These are phyloP conservation scores for Brenthis ino DNA, from an alignment of 2,888 invertebrate species.

Conservation along the genomic window DNA sequence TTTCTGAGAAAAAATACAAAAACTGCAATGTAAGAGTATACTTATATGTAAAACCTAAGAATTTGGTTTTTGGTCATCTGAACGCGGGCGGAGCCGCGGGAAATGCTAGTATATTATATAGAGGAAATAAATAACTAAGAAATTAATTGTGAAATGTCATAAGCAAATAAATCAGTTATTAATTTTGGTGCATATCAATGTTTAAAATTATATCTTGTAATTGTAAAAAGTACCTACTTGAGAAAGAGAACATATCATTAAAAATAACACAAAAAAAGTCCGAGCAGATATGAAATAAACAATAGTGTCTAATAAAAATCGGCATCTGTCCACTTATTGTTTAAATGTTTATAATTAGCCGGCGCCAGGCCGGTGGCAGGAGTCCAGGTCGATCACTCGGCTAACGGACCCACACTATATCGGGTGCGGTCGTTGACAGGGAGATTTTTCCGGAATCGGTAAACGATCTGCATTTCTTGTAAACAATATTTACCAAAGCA, in stretches of 20 bases:
- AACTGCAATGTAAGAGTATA: no score
- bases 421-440: constrained; percentile 76
- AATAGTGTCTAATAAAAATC: not conserved
- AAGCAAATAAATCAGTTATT: no score
- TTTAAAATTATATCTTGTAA: no score
- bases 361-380: constrained; percentile 71
- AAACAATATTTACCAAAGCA: constrained; percentile 6
- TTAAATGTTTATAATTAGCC: constrained; percentile 68
- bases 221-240: no score
- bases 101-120: no score
- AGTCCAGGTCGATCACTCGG: constrained; percentile 80
- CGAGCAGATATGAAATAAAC: not conserved
- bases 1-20: no score
- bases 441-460: constrained; percentile 63
- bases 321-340: constrained; percentile 63
- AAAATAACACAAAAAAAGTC: not conserved
- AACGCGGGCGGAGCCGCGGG: no score
- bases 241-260: constrained; percentile 50
- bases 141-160: no score
- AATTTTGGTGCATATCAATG: no score
- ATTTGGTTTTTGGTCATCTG: no score
- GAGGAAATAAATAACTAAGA: no score
- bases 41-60: no score
- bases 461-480: constrained; percentile 54
- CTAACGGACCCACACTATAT: constrained; percentile 74